Base-by-base conservation (phyloP, 2,113 vertebrate species). In the Brienomyrus longianalis region DNA sequence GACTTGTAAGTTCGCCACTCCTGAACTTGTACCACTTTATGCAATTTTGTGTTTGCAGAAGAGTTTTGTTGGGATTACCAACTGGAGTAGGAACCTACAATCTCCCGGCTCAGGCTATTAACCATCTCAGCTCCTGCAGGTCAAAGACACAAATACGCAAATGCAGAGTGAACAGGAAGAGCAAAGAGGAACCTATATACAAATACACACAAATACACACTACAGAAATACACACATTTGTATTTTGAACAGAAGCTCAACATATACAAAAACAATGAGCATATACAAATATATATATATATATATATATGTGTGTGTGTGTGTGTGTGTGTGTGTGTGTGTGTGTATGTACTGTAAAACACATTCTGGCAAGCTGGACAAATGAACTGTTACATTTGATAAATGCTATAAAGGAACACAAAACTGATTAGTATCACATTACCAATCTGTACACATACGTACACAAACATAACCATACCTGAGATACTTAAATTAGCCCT, bases 391-490 rank as follows among this genome's bases (percentile, higher is more conserved):
- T 87, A 21, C 23, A 21, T 80, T 43, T 0, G 83, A 84, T 21
- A 48, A 35, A 52, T 87, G 17, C 13, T 39, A 54, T 54, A 54
- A 48, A 31, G 51, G 11, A 31, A 17, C 17, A 31, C 27, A 51
- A 50, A 35, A 56, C 1, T 19, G 31, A 54, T 39, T 87, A 31
- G 15, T 15, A 27, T 27, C n/a, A 51, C 84, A 52, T 86, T 51
- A 86, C 31, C 85, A 13, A 51, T 54, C 51, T 87, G 10, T 87
- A 31, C 15, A 52, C 47, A 56, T n/a, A n/a, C n/a, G n/a, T n/a
- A n/a, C n/a, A n/a, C n/a, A n/a, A n/a, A n/a, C n/a, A n/a, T 54
- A 87, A 87, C 51, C 50, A 87, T 27, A 87, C 56, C 66, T 88
- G 59, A 47, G 5, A 66, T 47, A 47, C 87, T 66, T 39, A 23